Evolutionary conservation across 2,113 vertebrate species (phyloP), one percentile per base, ranked within the genome.

Genomic region (Fukomys damarensis): DNA sequence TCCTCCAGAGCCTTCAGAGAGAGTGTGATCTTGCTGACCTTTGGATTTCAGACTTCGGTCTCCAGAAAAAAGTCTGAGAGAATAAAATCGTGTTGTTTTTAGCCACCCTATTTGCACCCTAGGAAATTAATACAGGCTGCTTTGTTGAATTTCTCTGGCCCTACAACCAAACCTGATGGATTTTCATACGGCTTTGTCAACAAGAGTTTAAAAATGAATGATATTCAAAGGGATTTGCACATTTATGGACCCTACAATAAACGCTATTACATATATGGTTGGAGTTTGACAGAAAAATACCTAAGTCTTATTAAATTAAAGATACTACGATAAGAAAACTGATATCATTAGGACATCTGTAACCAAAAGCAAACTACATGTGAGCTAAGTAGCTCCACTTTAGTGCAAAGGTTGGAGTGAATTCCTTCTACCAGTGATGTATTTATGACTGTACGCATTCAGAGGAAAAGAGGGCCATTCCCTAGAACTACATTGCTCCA

Each of bases 1-100:
- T 38, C 10, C 7, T 14, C 38, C 5, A 13, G 11, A 41, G 11
- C 2, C 38, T 30, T 11, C 9, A 20, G 38, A 59, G 20, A 46
- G 35, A 41, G n/a, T 5, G 13, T 0, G 3, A 13, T 19, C 8
- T 28, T 38, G 32, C 8, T 4, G n/a, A 0, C 24, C 8, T 17
- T 14, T 65, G 3, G 5, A 43, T 22, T 52, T 41, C 59, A 65
- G 38, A 84, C 11, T 54, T 54, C 46, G 41, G 43, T 22, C 52
- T 87, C 11, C 5, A 66, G 28, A 59, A 28, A 77, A 66, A 77
- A 88, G 43, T 24, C 3, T 0, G 28, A 49, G 32, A 54, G 87
- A 43, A n/a, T n/a, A 52, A 54, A 80, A 4, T 3, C 1, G 11
- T 1, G 28, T 7, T 20, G 43, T 19, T 12, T 61, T 46, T 35